phyloP scores from a whole-genome alignment of 2,888 invertebrate genomes.

The Apamea anceps region DNA sequence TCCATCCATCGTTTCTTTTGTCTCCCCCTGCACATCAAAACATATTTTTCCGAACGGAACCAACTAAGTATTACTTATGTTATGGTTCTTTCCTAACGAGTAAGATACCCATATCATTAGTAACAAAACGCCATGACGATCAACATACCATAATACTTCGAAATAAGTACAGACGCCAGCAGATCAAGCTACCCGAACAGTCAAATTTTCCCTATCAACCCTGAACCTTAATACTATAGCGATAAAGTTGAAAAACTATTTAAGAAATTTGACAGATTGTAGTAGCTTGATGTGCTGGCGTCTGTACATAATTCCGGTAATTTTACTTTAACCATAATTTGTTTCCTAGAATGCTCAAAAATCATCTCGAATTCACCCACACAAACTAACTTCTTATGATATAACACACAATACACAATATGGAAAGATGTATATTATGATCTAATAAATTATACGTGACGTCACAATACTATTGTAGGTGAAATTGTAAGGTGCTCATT shows the following conservation, averaged over 20 bases:
- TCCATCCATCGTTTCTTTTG: no score
- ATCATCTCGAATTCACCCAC: conserved; percentile 6
- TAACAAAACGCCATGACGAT: conserved; percentile 25
- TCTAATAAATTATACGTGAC: conserved; percentile 26
- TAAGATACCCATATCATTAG: background rate
- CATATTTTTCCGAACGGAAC: background rate
- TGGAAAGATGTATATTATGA: background rate
- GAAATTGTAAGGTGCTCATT: conserved; percentile 9
- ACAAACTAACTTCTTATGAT: conserved; percentile 5
- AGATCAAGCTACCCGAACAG: no score
- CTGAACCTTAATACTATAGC: no score
- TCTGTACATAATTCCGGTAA: background rate
- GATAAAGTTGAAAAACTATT: no score
- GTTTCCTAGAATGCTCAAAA: background rate
- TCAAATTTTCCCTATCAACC: no score
- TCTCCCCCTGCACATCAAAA: background rate
- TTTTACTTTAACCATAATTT: conserved; percentile 14
- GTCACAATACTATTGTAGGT: conserved; percentile 41
- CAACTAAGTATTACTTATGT: background rate
- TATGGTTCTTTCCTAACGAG: background rate
- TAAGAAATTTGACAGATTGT: no score
- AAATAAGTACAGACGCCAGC: background rate
- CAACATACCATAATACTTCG: background rate
- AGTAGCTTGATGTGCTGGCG: no score
- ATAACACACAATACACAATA: conserved; percentile 21